A percentile compares a stretch with the other conserved stretches of the same genome.
Conservation (phyloP, 2,888 invertebrate genomes). For the Ditylenchus weischeri region DNA sequence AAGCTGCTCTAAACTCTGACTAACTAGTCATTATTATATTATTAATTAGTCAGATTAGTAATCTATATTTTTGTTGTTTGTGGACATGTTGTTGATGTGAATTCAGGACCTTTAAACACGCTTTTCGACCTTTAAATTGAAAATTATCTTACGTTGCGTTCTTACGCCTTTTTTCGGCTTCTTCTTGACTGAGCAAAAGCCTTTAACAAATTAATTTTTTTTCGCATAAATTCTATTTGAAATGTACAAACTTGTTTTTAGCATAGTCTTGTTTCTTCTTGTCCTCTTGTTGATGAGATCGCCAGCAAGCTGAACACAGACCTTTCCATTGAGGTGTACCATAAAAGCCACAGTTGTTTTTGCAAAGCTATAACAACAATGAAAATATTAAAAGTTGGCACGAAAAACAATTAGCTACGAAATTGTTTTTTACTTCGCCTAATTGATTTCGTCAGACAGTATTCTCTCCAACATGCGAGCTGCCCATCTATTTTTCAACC, state of each 20-base stretch:
- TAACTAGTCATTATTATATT: too few relatives aligned
- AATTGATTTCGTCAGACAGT: too few relatives aligned
- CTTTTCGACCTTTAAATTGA: too few relatives aligned
- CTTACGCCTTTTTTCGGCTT: constrained; percentile 8
- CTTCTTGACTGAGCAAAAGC: constrained; percentile 26
- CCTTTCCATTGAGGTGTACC: constrained; percentile 97
- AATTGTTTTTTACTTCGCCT: too few relatives aligned
- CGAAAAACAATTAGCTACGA: too few relatives aligned
- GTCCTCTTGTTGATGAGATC: constrained; percentile 66
- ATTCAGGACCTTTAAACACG: too few relatives aligned
- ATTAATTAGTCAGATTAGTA: too few relatives aligned
- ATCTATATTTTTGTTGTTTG: too few relatives aligned
- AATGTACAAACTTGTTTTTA: constrained; percentile 48
- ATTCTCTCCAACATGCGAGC: too few relatives aligned
- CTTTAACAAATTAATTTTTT: constrained; percentile 18
- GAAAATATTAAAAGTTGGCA: too few relatives aligned
- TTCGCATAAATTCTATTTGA: not conserved
- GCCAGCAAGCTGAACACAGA: constrained; percentile 92
- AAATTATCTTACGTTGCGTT: too few relatives aligned
- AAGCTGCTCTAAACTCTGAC: constrained; percentile 1
- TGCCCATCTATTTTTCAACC: not conserved
- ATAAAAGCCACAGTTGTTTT: constrained; percentile 85
- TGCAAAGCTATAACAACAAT: constrained; percentile 43
- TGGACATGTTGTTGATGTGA: too few relatives aligned
- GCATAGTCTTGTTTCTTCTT: constrained; percentile 58